A percentile compares a stretch with the other conserved stretches of the same genome.
Evolutionary conservation across 2,888 invertebrate genomes (phyloP).

Genomic region (Selenia dentaria): DNA sequence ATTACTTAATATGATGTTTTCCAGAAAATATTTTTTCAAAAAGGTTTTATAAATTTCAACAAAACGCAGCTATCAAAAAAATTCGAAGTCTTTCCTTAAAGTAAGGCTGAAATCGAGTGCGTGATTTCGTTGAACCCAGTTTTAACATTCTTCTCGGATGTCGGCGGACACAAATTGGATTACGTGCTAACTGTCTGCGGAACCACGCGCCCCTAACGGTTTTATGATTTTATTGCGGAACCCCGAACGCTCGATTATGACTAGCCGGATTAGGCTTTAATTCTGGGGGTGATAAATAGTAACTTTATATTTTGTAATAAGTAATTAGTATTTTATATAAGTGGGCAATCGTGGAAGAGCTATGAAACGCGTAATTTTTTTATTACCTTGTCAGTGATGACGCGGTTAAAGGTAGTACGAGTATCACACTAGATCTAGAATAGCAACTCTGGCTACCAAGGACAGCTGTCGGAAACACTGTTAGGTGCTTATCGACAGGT

Average conservation of each 20-base stretch:
- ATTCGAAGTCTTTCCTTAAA: slow-evolving; percentile 19
- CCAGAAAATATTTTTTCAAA: too few species aligned
- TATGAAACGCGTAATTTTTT: too few species aligned
- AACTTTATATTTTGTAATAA: slow-evolving; percentile 29
- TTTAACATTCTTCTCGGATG: slow-evolving; percentile 70
- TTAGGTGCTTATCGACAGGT: too few species aligned
- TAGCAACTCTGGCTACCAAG: too few species aligned
- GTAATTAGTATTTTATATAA: too few species aligned
- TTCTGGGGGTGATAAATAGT: slow-evolving; percentile 23
- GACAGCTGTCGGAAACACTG: too few species aligned
- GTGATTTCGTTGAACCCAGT: slow-evolving; percentile 65
- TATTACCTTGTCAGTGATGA: too few species aligned
- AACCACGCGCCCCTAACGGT: slow-evolving; percentile 53
- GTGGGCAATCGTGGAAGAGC: too few species aligned
- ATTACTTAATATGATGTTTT: too few species aligned
- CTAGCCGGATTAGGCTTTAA: slow-evolving; percentile 50
- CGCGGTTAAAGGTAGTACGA: too few species aligned
- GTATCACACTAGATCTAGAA: too few species aligned
- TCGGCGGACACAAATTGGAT: slow-evolving; percentile 74
- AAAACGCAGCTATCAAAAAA: neutral
- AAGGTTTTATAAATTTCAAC: too few species aligned
- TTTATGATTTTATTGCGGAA: slow-evolving; percentile 75
- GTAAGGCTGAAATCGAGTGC: slow-evolving; percentile 38
- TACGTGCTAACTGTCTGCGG: slow-evolving; percentile 69
- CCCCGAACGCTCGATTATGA: slow-evolving; percentile 64